phyloP scores from a whole-genome alignment of 1,140 invertebrate species.

The Leptinotarsa lineolata region DNA sequence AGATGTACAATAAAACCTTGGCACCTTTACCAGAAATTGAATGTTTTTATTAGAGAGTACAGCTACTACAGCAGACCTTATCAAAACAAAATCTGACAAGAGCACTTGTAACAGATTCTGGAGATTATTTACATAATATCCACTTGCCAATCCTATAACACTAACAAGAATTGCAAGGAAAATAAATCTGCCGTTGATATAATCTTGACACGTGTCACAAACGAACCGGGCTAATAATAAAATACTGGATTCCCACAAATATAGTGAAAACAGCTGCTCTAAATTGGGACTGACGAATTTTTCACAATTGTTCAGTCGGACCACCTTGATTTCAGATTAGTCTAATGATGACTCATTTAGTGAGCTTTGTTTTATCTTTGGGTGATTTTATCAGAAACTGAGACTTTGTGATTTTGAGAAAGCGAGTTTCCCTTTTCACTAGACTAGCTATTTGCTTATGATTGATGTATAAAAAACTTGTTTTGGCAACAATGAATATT shows the following conservation, averaged over 20 bases:
- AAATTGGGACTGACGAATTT: not conserved
- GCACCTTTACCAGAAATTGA: not conserved
- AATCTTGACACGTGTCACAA: not conserved
- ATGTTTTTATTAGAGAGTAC: not conserved
- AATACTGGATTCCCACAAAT: not conserved
- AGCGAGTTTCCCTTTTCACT: too few relatives aligned
- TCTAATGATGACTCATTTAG: not conserved
- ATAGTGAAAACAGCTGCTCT: not conserved
- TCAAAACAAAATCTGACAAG: not conserved
- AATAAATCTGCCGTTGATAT: constrained; percentile 1
- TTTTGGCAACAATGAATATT: too few relatives aligned
- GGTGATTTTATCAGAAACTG: too few relatives aligned
- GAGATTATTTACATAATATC: constrained; percentile 3
- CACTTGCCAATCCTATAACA: not conserved
- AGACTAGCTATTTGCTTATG: too few relatives aligned
- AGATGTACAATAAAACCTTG: not conserved
- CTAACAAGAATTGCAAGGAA: constrained; percentile 1
- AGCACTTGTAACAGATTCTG: not conserved
- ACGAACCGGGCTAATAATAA: not conserved
- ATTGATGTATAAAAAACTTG: too few relatives aligned
- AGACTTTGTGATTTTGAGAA: too few relatives aligned
- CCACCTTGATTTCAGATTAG: not conserved
- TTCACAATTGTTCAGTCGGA: constrained; percentile 1
- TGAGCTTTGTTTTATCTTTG: not conserved
- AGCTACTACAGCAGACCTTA: not conserved